phyloP scores from a whole-genome alignment of 2,113 vertebrate species.

The Chaenogobius annularis region DNA sequence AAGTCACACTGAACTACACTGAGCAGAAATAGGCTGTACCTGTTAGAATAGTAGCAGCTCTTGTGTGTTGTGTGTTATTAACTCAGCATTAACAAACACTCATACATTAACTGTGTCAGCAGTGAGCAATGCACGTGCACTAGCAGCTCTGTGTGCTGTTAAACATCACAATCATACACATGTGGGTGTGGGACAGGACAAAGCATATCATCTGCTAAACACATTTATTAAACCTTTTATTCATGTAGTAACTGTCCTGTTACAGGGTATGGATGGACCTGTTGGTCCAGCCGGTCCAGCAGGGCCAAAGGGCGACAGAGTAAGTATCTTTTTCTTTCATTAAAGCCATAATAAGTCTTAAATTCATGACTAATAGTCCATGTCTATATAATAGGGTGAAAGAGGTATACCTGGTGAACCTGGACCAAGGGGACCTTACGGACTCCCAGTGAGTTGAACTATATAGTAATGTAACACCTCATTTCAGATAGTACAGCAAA shows the following conservation, averaged over 20 bases:
- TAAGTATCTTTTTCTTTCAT: slow-evolving; percentile 69
- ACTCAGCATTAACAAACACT: slow-evolving; percentile 77
- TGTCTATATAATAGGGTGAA: slow-evolving; percentile 68
- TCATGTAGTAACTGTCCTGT: slow-evolving; percentile 26
- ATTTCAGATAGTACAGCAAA: neutral
- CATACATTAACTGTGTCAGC: slow-evolving; percentile 74
- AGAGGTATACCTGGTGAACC: slow-evolving; percentile 85
- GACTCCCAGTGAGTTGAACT: slow-evolving; percentile 89
- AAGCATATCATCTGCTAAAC: slow-evolving; percentile 16
- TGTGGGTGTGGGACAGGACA: slow-evolving; percentile 6
- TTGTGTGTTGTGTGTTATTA: slow-evolving; percentile 69
- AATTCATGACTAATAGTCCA: slow-evolving; percentile 3
- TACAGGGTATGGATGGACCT: slow-evolving; percentile 90
- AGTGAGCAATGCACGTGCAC: slow-evolving; percentile 55
- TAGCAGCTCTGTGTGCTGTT: slow-evolving; percentile 40
- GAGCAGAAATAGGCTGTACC: slow-evolving; percentile 1
- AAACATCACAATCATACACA: slow-evolving; percentile 26
- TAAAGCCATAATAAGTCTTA: neutral
- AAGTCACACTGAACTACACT: slow-evolving; percentile 2
- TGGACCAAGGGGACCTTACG: slow-evolving; percentile 93
- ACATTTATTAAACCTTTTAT: slow-evolving; percentile 4
- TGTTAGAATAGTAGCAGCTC: slow-evolving; percentile 32
- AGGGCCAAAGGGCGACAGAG: slow-evolving; percentile 96
- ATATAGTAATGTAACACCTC: neutral
- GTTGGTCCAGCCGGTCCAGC: slow-evolving; percentile 90